A percentile compares a stretch with the other conserved stretches of the same genome.
These are phyloP conservation scores for Bibio marci DNA, from an alignment of 2,888 invertebrate species.

Conservation along the genomic window DNA sequence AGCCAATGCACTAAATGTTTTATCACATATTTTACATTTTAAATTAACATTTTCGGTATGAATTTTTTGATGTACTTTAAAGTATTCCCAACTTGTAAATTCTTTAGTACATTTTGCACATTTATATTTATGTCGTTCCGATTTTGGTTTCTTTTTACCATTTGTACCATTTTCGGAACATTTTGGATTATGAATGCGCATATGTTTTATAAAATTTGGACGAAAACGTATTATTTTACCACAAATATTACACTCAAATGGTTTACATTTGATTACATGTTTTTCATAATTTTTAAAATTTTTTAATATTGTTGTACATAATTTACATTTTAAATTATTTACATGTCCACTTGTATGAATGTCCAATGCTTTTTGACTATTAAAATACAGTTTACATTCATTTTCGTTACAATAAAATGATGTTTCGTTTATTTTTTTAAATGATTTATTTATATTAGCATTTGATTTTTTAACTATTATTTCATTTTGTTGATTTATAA, in stretches of 20 bases:
- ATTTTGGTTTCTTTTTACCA: constrained; percentile 8
- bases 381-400: constrained; percentile 6
- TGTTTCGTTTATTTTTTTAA: neutral
- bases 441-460: neutral
- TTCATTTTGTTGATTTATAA: too few relatives aligned
- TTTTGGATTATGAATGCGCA: constrained; percentile 29
- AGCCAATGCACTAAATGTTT: constrained; percentile 30
- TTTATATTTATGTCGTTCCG: constrained; percentile 32
- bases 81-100: constrained; percentile 36
- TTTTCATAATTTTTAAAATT: constrained; percentile 29
- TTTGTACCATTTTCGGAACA: constrained; percentile 10
- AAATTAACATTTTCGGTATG: constrained; percentile 36
- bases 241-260: constrained; percentile 28
- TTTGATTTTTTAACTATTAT: too few relatives aligned
- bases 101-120: constrained; percentile 37
- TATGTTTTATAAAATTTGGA: constrained; percentile 29
- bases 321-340: constrained; percentile 29
- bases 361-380: constrained; percentile 25
- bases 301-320: constrained; percentile 28
- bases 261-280: constrained; percentile 28
- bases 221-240: constrained; percentile 28
- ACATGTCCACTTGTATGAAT: constrained; percentile 28
- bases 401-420: neutral
- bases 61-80: constrained; percentile 39
- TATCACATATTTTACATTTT: constrained; percentile 35